Evolutionary conservation across 2,888 invertebrate genomes (phyloP), one percentile per base, ranked within the genome.

Genomic region (Bombylius discolor): DNA sequence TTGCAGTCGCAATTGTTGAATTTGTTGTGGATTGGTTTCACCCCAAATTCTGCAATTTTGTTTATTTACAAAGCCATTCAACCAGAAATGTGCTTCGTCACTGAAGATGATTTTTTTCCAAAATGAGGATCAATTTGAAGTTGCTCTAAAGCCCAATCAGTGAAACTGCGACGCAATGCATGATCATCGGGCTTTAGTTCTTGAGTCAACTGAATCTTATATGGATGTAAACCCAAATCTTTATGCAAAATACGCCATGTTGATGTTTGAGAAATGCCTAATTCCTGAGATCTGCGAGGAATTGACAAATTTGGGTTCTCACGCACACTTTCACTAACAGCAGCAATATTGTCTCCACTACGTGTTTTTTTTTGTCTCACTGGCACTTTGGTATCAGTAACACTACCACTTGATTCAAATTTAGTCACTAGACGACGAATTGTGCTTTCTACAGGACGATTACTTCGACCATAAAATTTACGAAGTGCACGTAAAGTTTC

Each of bases 191-290:
- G 32, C 44, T 47, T 39, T 34, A 42, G 36, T 49, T 49, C 34
- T 39, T 55, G 55, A 14, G 49, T 44, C 23, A 55, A 39, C 31
- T 53, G 53, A 53, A 48, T 7, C 36, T 47, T 56, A 32, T 48
- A 52, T 33, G 45, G 47, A 39, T 51, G 51, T 44, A 55, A 45
- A 48, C 51, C 23, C 46, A 52, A 56, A 47, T 49, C 47, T 47
- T 53, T 57, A 47, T 49, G 54, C 49, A 57, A 54, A 54, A 57
- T 57, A 45, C 52, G 48, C 54, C 51, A 54, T 51, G 47, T 39
- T 48, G 53, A 46, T n/a, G 49, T 49, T 50, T 46, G 47, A 39
- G 36, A 55, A 36, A 52, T 45, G 46, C 56, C 52, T 11, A 56
- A 46, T 56, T 53, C 56, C 44, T 56, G 53, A 46, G 58, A 49